phyloP scores from a whole-genome alignment of 2,888 invertebrate species.

The Pterostichus madidus region DNA sequence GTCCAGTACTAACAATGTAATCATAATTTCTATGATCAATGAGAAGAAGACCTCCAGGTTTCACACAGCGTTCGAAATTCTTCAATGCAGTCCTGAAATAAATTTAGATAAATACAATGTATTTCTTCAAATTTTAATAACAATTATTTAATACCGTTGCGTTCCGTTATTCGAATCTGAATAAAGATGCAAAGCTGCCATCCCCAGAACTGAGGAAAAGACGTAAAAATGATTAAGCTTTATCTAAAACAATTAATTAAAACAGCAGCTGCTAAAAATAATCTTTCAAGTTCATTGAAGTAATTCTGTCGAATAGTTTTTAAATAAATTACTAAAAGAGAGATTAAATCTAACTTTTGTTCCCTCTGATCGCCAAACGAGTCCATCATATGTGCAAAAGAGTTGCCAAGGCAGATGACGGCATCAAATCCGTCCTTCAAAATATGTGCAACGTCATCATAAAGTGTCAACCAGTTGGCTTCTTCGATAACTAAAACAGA shows the following conservation, averaged over 20 bases:
- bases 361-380: conserved; percentile 88
- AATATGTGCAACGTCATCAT: conserved; percentile 84
- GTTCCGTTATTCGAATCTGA: conserved; percentile 13
- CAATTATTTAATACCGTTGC: not conserved
- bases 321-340: not conserved
- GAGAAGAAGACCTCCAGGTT: conserved; percentile 90
- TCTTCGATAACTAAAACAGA: conserved; percentile 88
- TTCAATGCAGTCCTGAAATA: conserved; percentile 82
- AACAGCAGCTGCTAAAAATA: not conserved
- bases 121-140: not conserved
- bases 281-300: not conserved
- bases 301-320: not conserved
- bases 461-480: conserved; percentile 92
- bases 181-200: conserved; percentile 36
- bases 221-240: not conserved
- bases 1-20: conserved; percentile 86
- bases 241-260: not conserved
- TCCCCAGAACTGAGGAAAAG: conserved; percentile 38
- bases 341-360: conserved; percentile 79
- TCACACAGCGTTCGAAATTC: conserved; percentile 90
- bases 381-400: conserved; percentile 93
- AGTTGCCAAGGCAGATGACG: conserved; percentile 93
- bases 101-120: conserved; percentile 15
- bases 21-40: conserved; percentile 96
- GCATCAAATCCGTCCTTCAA: conserved; percentile 87